Conservation (phyloP, 2,888 invertebrate species). For the Apoda limacodes region DNA sequence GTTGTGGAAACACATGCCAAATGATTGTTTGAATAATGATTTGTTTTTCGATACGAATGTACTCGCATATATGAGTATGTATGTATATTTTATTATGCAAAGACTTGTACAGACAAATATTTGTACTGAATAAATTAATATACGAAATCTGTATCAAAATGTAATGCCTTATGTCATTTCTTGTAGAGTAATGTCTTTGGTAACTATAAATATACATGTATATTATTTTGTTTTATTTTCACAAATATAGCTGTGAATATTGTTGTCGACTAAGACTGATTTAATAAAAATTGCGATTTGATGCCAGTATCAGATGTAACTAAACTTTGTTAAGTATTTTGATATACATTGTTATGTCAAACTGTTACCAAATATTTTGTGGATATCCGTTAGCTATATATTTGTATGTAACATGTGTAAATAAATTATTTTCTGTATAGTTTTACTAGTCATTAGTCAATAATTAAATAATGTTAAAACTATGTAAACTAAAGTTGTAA, state of each 20-base stretch:
- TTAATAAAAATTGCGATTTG: conserved; percentile 35
- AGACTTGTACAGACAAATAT: conserved; percentile 29
- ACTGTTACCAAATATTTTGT: conserved; percentile 69
- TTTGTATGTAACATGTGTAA: conserved; percentile 33
- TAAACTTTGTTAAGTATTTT: conserved; percentile 51
- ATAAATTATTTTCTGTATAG: conserved; percentile 48
- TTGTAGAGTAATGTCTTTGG: too few species aligned
- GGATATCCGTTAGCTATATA: too few species aligned
- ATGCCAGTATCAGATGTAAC: conserved; percentile 54
- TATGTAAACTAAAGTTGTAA: too few species aligned
- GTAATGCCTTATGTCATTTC: neutral
- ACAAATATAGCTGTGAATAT: conserved; percentile 18
- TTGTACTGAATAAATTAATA: too few species aligned
- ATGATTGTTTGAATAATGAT: too few species aligned
- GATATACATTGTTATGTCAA: conserved; percentile 57
- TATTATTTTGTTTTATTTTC: too few species aligned
- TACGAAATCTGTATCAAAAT: neutral
- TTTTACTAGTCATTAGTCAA: conserved; percentile 65
- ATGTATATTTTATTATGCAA: conserved; percentile 13
- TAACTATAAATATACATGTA: too few species aligned
- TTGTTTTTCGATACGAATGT: too few species aligned
- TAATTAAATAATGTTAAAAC: conserved; percentile 40
- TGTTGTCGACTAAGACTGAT: conserved; percentile 60
- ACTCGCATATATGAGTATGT: too few species aligned
- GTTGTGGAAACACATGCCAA: too few species aligned